Evolutionary conservation across 1,140 invertebrate genomes (phyloP).

Genomic region (Drosophila trapezifrons): DNA sequence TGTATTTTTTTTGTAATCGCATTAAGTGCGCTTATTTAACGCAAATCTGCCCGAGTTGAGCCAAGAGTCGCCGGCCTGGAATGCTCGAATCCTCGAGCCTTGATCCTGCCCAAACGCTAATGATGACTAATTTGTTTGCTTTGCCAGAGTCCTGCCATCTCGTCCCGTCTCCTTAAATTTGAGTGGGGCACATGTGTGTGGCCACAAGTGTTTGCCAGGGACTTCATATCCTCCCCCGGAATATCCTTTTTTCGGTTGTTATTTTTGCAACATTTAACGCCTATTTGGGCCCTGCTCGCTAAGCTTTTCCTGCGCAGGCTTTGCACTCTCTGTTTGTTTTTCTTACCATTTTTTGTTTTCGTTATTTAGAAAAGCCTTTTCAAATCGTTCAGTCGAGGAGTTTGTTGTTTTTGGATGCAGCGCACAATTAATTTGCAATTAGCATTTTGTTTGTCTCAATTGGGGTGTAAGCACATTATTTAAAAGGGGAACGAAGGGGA

Average conservation of each 20-base stretch:
- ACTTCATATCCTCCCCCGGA: conserved; percentile 25
- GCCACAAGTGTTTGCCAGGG: conserved; percentile 74
- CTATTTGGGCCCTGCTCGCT: conserved; percentile 73
- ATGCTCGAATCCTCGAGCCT: conserved; percentile 19
- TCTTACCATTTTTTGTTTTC: conserved; percentile 54
- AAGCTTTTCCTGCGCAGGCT: conserved; percentile 61
- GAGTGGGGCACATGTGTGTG: conserved; percentile 71
- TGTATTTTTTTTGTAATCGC: conserved; percentile 77
- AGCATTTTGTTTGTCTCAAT: conserved; percentile 60
- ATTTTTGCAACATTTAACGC: conserved; percentile 83
- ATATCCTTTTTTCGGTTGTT: conserved; percentile 45
- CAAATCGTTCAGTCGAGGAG: conserved; percentile 32
- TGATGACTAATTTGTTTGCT: conserved; percentile 82
- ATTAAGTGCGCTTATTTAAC: conserved; percentile 84
- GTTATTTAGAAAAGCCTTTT: conserved; percentile 49
- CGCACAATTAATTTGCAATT: conserved; percentile 82
- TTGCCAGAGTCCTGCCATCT: conserved; percentile 48
- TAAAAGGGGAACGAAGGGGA: background rate
- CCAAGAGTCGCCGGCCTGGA: conserved; percentile 23
- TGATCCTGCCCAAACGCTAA: conserved; percentile 69
- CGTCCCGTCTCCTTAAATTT: conserved; percentile 1
- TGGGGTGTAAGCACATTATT: conserved; percentile 18
- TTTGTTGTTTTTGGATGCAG: conserved; percentile 75
- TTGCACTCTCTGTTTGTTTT: conserved; percentile 67
- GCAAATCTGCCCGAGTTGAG: conserved; percentile 69